A percentile compares a stretch with the other conserved stretches of the same genome.
Conservation (phyloP, 2,888 invertebrate genomes). For the Zygaena filipendulae region DNA sequence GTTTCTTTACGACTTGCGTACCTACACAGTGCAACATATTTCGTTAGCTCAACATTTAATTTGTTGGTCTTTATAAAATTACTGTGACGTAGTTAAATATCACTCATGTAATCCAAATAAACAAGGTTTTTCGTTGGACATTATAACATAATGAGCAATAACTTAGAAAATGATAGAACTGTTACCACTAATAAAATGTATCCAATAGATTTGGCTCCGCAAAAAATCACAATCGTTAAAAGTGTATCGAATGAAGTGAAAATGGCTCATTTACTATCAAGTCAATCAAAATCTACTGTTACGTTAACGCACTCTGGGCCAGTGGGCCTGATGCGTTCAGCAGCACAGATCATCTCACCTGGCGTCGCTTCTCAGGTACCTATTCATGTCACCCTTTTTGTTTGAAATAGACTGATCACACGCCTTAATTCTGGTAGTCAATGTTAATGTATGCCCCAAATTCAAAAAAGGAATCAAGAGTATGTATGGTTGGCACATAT, state of each 20-base stretch:
- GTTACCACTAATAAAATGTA: slow-evolving; percentile 65
- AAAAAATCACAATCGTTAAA: slow-evolving; percentile 63
- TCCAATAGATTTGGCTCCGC: slow-evolving; percentile 64
- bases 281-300: slow-evolving; percentile 42
- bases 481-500: too few species aligned
- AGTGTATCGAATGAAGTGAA: slow-evolving; percentile 56
- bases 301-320: slow-evolving; percentile 46
- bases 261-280: slow-evolving; percentile 56
- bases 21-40: too few species aligned
- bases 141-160: slow-evolving; percentile 61
- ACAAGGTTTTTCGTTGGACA: too few species aligned
- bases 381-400: slow-evolving; percentile 5
- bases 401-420: too few species aligned
- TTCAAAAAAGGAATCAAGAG: too few species aligned
- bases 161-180: slow-evolving; percentile 67
- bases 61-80: too few species aligned
- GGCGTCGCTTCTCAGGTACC: slow-evolving; percentile 53
- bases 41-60: too few species aligned
- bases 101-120: too few species aligned
- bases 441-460: too few species aligned
- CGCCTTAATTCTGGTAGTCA: too few species aligned
- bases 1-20: too few species aligned
- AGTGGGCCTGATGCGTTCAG: slow-evolving; percentile 53
- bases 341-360: slow-evolving; percentile 54
- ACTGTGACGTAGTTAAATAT: too few species aligned